Percentiles rank a stretch among this genome's conserved stretches.
Conservation (phyloP, 2,113 vertebrate genomes). For the Mola mola region DNA sequence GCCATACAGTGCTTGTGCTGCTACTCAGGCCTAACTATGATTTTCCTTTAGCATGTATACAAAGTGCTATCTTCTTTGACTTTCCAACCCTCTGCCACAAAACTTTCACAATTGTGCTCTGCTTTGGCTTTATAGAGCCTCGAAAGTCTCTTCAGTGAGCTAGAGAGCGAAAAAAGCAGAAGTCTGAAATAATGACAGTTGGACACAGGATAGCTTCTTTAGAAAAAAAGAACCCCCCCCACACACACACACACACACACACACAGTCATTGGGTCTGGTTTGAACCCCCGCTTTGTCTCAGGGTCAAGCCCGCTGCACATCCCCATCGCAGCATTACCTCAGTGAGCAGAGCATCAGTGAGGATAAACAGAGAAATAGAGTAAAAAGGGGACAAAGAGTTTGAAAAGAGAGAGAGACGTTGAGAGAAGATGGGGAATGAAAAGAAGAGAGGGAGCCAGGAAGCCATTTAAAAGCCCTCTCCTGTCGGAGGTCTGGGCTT, state of each 20-base stretch:
- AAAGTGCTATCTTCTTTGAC: constrained; percentile 62
- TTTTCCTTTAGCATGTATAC: constrained; percentile 72
- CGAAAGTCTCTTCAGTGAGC: constrained; percentile 35
- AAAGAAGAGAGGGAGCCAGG: constrained; percentile 44
- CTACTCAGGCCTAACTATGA: constrained; percentile 51
- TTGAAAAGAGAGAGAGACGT: constrained; percentile 11
- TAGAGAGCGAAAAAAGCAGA: constrained; percentile 17
- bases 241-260: constrained; percentile 15
- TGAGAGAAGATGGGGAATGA: constrained; percentile 18
- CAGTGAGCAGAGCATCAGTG: constrained; percentile 69
- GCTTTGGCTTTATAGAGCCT: constrained; percentile 40
- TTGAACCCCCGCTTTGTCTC: constrained; percentile 52
- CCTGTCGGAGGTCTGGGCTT: constrained; percentile 65
- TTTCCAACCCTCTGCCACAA: constrained; percentile 56
- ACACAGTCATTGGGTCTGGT: constrained; percentile 24
- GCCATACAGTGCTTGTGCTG: constrained; percentile 38
- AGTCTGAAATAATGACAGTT: constrained; percentile 49
- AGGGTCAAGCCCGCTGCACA: constrained; percentile 68
- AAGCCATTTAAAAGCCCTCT: constrained; percentile 71
- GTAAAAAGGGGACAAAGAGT: constrained; percentile 10
- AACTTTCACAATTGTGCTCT: constrained; percentile 66
- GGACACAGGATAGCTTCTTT: constrained; percentile 55
- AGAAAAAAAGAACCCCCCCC: constrained; percentile 33
- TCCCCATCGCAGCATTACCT: constrained; percentile 58
- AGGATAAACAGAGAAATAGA: constrained; percentile 54